These are phyloP conservation scores for Lasioglossum leucozonium DNA, from an alignment of 2,888 invertebrate species.

Conservation along the genomic window DNA sequence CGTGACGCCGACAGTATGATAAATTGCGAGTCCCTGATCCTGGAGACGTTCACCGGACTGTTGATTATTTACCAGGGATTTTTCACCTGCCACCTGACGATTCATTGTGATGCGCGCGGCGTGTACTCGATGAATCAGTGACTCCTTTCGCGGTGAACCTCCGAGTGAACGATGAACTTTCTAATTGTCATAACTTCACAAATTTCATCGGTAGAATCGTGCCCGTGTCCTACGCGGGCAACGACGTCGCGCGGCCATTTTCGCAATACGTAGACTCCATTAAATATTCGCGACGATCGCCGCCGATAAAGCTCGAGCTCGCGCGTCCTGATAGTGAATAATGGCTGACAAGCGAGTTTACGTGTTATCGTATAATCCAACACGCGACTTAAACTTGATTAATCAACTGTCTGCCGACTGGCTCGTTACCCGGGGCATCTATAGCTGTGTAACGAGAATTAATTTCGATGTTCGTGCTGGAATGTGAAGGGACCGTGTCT, in stretches of 20 bases:
- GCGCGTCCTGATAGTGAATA: not conserved
- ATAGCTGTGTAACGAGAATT: conserved; percentile 34
- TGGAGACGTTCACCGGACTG: conserved; percentile 30
- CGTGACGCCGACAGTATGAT: conserved; percentile 31
- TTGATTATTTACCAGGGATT: conserved; percentile 17
- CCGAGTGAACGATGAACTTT: conserved; percentile 42
- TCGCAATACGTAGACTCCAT: conserved; percentile 16
- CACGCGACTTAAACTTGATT: conserved; percentile 31
- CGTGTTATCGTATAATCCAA: conserved; percentile 22
- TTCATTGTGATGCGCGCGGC: conserved; percentile 43
- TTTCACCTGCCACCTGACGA: conserved; percentile 28
- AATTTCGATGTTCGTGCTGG: conserved; percentile 31
- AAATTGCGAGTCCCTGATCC: conserved; percentile 32
- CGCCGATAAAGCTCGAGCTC: not conserved
- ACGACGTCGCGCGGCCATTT: conserved; percentile 5
- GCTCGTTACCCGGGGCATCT: not conserved
- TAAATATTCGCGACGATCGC: conserved; percentile 33
- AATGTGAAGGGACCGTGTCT: conserved; percentile 22
- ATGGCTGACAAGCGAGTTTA: conserved; percentile 13
- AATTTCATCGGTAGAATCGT: conserved; percentile 17
- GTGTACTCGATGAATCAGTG: conserved; percentile 38
- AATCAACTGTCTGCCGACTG: conserved; percentile 19
- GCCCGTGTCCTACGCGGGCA: not conserved
- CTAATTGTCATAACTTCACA: conserved; percentile 3
- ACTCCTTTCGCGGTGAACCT: conserved; percentile 26